Percentiles rank a stretch among this genome's conserved stretches.
Evolutionary conservation across 1,140 invertebrate species (phyloP).

Genomic region (Conus betulinus): DNA sequence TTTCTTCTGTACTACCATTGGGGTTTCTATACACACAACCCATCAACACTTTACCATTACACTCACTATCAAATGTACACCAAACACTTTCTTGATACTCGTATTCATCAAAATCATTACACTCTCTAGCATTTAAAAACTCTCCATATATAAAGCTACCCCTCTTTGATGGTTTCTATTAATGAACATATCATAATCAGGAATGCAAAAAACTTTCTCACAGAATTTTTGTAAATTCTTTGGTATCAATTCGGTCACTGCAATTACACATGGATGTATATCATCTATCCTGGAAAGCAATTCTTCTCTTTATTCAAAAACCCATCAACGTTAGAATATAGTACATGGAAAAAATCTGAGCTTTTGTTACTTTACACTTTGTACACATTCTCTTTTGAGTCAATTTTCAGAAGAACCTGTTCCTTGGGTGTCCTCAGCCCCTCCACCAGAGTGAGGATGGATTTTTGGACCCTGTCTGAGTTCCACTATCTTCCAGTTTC

Average conservation of each 20-base stretch:
- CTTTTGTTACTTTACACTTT: no score
- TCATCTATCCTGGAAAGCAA: background rate
- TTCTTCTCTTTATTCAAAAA: constrained; percentile 7
- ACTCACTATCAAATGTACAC: background rate
- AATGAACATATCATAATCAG: background rate
- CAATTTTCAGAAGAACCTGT: no score
- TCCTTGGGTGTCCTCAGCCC: no score
- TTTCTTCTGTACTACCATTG: no score
- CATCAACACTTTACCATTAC: background rate
- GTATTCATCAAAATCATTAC: background rate
- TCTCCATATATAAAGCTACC: background rate
- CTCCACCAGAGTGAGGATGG: no score
- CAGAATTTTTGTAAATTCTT: background rate
- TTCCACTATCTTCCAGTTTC: no score
- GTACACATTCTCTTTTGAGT: no score
- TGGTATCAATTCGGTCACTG: background rate
- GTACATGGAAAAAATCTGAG: no score
- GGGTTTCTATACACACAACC: background rate
- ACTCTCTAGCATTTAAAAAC: background rate
- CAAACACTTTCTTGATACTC: background rate
- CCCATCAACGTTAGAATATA: no score
- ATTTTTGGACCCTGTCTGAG: no score
- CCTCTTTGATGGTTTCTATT: background rate
- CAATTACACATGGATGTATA: background rate
- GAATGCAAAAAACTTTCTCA: background rate